These are phyloP conservation scores for Latheticus oryzae DNA, from an alignment of 2,888 invertebrate genomes.

Conservation along the genomic window DNA sequence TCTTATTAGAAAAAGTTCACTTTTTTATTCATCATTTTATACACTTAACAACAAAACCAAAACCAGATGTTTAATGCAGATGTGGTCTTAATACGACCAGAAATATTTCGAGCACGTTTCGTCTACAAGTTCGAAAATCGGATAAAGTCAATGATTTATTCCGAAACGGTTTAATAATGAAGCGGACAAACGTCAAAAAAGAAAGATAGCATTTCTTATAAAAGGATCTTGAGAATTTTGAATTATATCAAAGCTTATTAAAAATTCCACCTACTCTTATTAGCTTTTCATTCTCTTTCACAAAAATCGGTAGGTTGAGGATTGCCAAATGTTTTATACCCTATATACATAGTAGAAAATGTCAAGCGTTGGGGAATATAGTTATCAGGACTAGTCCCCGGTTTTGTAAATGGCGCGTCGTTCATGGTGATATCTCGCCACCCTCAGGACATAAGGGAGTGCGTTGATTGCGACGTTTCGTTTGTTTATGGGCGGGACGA, in stretches of 20 bases:
- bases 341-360: no score
- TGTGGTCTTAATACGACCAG: conserved; percentile 15
- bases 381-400: conserved; percentile 2
- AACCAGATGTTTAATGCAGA: conserved; percentile 16
- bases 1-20: background rate
- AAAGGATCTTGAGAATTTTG: no score
- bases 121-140: conserved; percentile 11
- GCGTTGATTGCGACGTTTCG: conserved; percentile 4
- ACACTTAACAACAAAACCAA: conserved; percentile 2
- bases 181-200: conserved; percentile 3
- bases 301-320: background rate
- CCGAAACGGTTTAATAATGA: conserved; percentile 23
- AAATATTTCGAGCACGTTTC: conserved; percentile 24
- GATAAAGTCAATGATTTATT: conserved; percentile 28
- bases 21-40: background rate
- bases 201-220: conserved; percentile 10
- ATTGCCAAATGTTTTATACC: conserved; percentile 2
- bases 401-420: conserved; percentile 3
- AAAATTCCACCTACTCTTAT: no score
- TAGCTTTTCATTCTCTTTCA: no score
- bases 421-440: conserved; percentile 4
- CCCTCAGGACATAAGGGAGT: background rate
- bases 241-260: background rate
- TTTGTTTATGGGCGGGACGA: conserved; percentile 4
- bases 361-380: background rate